phyloP scores from a whole-genome alignment of 2,113 vertebrate species.

The Callionymus lyra region DNA sequence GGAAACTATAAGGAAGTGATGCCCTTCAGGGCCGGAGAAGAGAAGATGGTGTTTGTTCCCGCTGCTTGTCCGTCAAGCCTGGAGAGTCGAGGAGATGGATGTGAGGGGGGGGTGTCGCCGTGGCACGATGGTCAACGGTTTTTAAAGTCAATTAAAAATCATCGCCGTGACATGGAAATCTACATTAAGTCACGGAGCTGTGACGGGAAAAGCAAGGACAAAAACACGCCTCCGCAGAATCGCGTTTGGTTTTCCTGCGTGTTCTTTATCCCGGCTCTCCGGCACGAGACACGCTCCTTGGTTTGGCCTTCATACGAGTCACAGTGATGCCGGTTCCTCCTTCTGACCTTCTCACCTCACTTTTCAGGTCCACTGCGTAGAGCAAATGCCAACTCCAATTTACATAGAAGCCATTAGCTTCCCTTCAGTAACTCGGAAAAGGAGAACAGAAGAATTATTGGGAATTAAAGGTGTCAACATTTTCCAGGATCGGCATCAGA shows the following conservation, averaged over 20 bases:
- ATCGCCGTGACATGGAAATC: conserved; percentile 53
- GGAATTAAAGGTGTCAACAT: too few species aligned
- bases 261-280: conserved; percentile 8
- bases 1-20: too few species aligned
- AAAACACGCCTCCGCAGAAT: conserved; percentile 11
- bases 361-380: conserved; percentile 27
- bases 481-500: too few species aligned
- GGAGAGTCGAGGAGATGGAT: conserved; percentile 14
- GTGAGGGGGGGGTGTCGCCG: conserved; percentile 7
- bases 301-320: conserved; percentile 43
- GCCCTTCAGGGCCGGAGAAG: not conserved
- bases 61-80: conserved; percentile 16
- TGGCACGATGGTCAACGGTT: conserved; percentile 44
- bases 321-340: conserved; percentile 44
- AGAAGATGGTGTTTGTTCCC: conserved; percentile 20
- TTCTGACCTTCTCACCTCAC: conserved; percentile 44
- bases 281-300: not conserved
- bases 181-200: conserved; percentile 52
- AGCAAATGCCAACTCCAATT: conserved; percentile 56
- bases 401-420: conserved; percentile 45
- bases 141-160: conserved; percentile 65
- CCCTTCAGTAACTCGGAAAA: conserved; percentile 30
- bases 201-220: conserved; percentile 40
- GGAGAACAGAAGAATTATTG: too few species aligned
- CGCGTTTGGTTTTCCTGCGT: conserved; percentile 13